A percentile compares a stretch with the other conserved stretches of the same genome.
phyloP scores from a whole-genome alignment of 2,797 vertebrate species.

The Poecilia wingei region DNA sequence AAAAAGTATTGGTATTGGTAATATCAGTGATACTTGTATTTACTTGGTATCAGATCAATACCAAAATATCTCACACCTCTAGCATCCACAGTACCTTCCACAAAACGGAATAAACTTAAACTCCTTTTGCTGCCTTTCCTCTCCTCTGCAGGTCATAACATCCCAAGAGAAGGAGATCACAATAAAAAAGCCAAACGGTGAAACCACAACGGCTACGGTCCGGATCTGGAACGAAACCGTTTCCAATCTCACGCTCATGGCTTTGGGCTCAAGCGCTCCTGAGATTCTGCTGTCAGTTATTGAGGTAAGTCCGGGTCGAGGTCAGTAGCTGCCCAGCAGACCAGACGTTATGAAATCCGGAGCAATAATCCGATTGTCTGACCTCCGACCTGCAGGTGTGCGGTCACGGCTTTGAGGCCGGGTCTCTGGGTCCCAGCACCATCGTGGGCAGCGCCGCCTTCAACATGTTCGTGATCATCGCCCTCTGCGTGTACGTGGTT shows the following conservation, averaged over 20 bases:
- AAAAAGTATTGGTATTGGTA: no score
- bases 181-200: constrained; percentile 83
- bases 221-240: constrained; percentile 89
- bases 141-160: constrained; percentile 80
- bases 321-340: constrained; percentile 52
- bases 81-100: background rate
- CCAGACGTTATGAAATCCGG: constrained; percentile 14
- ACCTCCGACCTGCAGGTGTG: constrained; percentile 72
- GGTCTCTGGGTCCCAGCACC: constrained; percentile 85
- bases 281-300: constrained; percentile 89
- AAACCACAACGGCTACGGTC: constrained; percentile 85
- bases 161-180: constrained; percentile 88
- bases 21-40: no score
- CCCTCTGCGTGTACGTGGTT: constrained; percentile 85
- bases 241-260: constrained; percentile 88
- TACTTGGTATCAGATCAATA: no score
- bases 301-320: constrained; percentile 67
- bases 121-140: background rate
- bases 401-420: constrained; percentile 83
- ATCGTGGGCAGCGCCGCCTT: constrained; percentile 89
- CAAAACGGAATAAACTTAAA: background rate
- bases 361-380: constrained; percentile 15
- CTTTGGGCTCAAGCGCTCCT: constrained; percentile 85
- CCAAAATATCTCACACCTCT: no score
- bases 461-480: constrained; percentile 90